Evolutionary conservation across 2,113 vertebrate genomes (phyloP).

Genomic region (Coracopsis vasa): DNA sequence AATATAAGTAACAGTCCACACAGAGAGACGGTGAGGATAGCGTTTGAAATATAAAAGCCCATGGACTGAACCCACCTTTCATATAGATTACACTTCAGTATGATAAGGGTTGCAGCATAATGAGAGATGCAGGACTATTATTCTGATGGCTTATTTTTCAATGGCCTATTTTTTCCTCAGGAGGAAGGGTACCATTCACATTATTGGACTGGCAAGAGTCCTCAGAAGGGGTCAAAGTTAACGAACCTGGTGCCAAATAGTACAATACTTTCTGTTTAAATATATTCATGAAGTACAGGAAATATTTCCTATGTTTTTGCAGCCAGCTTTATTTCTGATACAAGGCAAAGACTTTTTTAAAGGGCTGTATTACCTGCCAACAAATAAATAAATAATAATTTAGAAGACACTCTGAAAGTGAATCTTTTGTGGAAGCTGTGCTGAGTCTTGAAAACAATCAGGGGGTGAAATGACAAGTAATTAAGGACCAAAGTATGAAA

Average conservation of each 20-base stretch:
- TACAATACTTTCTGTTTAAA: not conserved
- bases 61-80: not conserved
- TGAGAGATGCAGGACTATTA: not conserved
- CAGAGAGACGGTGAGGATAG: not conserved
- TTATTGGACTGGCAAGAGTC: not conserved
- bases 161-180: not conserved
- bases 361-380: not conserved
- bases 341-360: not conserved
- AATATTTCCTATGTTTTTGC: not conserved
- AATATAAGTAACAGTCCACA: not conserved
- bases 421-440: conserved; percentile 4
- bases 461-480: conserved; percentile 38
- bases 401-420: not conserved
- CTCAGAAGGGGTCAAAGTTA: not conserved
- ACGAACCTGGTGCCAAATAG: not conserved
- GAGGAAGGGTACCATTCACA: not conserved
- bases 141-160: not conserved
- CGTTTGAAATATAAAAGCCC: not conserved
- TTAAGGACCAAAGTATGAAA: conserved; percentile 43
- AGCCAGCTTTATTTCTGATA: not conserved
- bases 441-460: conserved; percentile 1
- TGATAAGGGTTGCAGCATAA: not conserved
- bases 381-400: conserved; percentile 39
- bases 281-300: not conserved
- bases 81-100: not conserved